Base-by-base conservation (phyloP, 2,888 invertebrate species). In the Leptopilina syphax region DNA sequence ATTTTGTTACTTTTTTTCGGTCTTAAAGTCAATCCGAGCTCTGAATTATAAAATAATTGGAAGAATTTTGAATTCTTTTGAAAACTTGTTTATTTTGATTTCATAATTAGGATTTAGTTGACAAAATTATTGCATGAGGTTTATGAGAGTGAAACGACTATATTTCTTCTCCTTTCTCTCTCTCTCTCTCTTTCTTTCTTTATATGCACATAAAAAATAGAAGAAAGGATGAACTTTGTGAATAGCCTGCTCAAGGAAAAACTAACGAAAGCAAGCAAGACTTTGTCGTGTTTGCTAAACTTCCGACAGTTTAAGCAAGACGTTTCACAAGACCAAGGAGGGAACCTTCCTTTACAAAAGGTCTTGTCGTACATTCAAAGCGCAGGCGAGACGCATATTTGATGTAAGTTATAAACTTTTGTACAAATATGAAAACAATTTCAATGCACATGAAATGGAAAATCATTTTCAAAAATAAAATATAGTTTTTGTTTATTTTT, bases 261-360 rank as follows among this genome's bases (percentile, higher is more conserved):
- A 73, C 54, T 27, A 57, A 34, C 57, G 57, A 50, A 73, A 57
- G 70, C 70, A 73, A 54, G 57, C 27, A 73, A 73, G 70, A 73
- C 70, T 34, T 57, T 73, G 54, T 54, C 70, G 54, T 54, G 57
- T 73, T 73, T 73, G 70, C 54, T 73, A 73, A 73, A 73, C 70
- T 73, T 73, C 34, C 70, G n/a, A 54, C 70, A 73, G 70, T 57
- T 73, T 57, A 73, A 54, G 50, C 54, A 57, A 73, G 70, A 73
- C 70, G 34, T 73, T 73, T 73, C 34, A 12, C 34, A 34, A n/a
- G 70, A 34, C 70, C 27, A 7, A 13, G n/a, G 54, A 34, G 50
- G n/a, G 10, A 47, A 47, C 50, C 12, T 3, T 50, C 12, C 12
- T 50, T 8, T 68, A 27, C 50, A 68, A 50, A 68, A 68, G 50